Evolutionary conservation across 2,113 vertebrate species (phyloP).

Genomic region (Semicossyphus pulcher): DNA sequence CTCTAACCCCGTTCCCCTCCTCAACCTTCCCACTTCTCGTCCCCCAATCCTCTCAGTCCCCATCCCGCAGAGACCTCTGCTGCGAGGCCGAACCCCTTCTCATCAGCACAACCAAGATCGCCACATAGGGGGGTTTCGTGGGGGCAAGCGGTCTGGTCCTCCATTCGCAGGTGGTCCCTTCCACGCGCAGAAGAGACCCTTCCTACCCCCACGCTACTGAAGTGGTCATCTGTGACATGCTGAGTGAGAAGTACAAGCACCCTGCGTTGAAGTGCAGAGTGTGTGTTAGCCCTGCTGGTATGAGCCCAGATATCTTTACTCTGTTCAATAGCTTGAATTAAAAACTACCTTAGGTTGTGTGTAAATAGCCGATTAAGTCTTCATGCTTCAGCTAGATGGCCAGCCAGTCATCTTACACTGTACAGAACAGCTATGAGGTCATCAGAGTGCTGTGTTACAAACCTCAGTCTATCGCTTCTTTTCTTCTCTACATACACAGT

Average conservation of each 20-base stretch:
- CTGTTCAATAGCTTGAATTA: slow-evolving; percentile 65
- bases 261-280: slow-evolving; percentile 40
- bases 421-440: slow-evolving; percentile 49
- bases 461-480: slow-evolving; percentile 23
- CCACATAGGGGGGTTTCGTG: slow-evolving; percentile 81
- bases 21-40: slow-evolving; percentile 79
- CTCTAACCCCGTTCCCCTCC: slow-evolving; percentile 67
- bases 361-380: slow-evolving; percentile 68
- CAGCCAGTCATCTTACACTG: slow-evolving; percentile 44
- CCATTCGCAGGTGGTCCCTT: slow-evolving; percentile 87
- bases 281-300: slow-evolving; percentile 78
- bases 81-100: slow-evolving; percentile 72
- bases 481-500: slow-evolving; percentile 12
- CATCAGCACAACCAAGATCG: slow-evolving; percentile 85
- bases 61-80: slow-evolving; percentile 82
- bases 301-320: slow-evolving; percentile 74
- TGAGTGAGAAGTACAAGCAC: slow-evolving; percentile 57
- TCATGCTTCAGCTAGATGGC: slow-evolving; percentile 46
- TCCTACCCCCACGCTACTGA: slow-evolving; percentile 95
- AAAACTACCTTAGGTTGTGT: slow-evolving; percentile 65
- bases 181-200: slow-evolving; percentile 92
- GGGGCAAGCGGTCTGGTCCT: slow-evolving; percentile 87
- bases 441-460: slow-evolving; percentile 54
- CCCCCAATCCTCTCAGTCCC: slow-evolving; percentile 81
- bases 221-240: slow-evolving; percentile 57